phyloP scores from a whole-genome alignment of 2,888 invertebrate genomes.

The Microctonus brassicae region DNA sequence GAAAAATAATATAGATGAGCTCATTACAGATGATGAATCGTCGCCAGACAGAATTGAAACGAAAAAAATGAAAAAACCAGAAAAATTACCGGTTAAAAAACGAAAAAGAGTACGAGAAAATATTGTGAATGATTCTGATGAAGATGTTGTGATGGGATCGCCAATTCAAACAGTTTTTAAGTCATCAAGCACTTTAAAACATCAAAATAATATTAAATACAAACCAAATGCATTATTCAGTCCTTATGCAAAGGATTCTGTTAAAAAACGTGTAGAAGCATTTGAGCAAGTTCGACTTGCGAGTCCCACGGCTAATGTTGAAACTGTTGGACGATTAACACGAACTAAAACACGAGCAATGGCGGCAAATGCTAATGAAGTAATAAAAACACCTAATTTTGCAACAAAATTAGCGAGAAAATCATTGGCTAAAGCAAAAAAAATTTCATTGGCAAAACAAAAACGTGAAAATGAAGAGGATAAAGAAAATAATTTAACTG shows the following conservation, averaged over 20 bases:
- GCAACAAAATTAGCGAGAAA: constrained; percentile 58
- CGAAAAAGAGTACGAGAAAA: constrained; percentile 43
- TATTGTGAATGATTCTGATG: constrained; percentile 46
- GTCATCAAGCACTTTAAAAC: constrained; percentile 46
- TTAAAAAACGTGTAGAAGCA: constrained; percentile 75
- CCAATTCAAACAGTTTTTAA: constrained; percentile 41
- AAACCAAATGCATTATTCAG: constrained; percentile 70
- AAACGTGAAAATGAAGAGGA: constrained; percentile 54
- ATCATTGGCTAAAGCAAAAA: constrained; percentile 61
- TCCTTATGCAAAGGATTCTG: constrained; percentile 74
- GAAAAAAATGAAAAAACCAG: constrained; percentile 8
- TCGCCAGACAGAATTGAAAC: constrained; percentile 54
- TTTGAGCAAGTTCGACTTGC: constrained; percentile 73
- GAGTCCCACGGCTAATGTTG: constrained; percentile 55
- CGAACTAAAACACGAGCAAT: constrained; percentile 74
- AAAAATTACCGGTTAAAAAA: constrained; percentile 27
- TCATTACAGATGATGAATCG: constrained; percentile 66
- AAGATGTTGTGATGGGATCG: constrained; percentile 54
- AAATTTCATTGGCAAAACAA: constrained; percentile 58
- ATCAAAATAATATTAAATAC: constrained; percentile 42
- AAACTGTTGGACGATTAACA: constrained; percentile 69
- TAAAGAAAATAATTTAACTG: constrained; percentile 59
- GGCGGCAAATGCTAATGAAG: constrained; percentile 61
- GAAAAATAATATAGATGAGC: constrained; percentile 50
- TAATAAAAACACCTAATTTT: constrained; percentile 35